phyloP scores from a whole-genome alignment of 2,888 invertebrate species.

The Alviniconcha strummeri region DNA sequence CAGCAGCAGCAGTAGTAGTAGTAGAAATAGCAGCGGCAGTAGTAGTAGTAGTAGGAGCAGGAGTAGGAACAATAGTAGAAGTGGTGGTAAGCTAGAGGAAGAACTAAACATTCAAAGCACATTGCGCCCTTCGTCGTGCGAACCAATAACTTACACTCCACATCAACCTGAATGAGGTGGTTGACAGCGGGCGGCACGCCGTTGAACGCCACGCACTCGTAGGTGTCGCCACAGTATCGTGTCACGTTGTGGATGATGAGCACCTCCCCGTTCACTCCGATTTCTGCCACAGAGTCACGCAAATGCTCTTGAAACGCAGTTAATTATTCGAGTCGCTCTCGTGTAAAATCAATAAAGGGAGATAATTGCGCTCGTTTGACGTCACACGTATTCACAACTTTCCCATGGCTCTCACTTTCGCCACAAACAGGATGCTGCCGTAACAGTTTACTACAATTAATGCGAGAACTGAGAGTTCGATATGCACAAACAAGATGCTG shows the following conservation, averaged over 20 bases:
- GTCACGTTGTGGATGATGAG: slow-evolving; percentile 86
- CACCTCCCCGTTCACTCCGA: slow-evolving; percentile 83
- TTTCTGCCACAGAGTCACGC: slow-evolving; percentile 37
- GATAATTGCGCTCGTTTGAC: neutral
- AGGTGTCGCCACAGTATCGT: slow-evolving; percentile 89
- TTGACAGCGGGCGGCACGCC: slow-evolving; percentile 94
- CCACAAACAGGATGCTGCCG: too few relatives aligned
- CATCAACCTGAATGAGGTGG: slow-evolving; percentile 89
- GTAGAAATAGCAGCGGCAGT: slow-evolving; percentile 29
- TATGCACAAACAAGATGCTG: too few relatives aligned
- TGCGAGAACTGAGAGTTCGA: neutral
- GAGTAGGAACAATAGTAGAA: slow-evolving; percentile 15
- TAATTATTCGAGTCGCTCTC: too few relatives aligned
- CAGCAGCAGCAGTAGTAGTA: slow-evolving; percentile 33
- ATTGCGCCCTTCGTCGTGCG: neutral
- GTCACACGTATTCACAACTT: too few relatives aligned
- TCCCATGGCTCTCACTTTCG: too few relatives aligned
- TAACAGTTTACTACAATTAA: neutral
- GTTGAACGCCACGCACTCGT: slow-evolving; percentile 92
- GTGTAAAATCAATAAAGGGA: neutral
- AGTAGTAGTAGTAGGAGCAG: neutral
- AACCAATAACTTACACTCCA: slow-evolving; percentile 86
- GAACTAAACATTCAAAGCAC: too few relatives aligned
- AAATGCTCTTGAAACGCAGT: neutral
- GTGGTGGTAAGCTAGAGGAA: neutral